Conservation (phyloP, 2,888 invertebrate species). For the Zaprionus lineosus region DNA sequence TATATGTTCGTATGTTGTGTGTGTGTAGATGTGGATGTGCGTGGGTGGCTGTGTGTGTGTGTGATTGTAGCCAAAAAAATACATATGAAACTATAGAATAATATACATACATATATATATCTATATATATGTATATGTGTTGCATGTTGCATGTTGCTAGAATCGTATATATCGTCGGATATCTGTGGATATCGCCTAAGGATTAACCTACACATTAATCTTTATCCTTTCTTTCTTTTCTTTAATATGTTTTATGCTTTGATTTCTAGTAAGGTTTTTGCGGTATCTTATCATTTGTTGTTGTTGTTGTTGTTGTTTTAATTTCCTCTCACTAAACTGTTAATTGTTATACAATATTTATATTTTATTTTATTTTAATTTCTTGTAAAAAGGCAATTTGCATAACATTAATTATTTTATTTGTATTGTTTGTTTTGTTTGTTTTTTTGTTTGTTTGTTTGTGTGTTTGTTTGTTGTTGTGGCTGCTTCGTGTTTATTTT, state of each 20-base stretch:
- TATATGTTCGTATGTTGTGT: slow-evolving; percentile 15
- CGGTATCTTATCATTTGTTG: slow-evolving; percentile 51
- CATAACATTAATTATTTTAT: no score
- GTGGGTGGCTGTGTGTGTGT: slow-evolving; percentile 7
- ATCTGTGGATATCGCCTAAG: no score
- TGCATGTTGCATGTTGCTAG: slow-evolving; percentile 56
- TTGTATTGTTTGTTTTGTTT: slow-evolving; percentile 20
- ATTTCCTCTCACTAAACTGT: slow-evolving; percentile 44
- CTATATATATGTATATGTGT: no score
- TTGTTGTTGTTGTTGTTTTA: slow-evolving; percentile 37
- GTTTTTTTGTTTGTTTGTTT: slow-evolving; percentile 51
- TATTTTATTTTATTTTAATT: slow-evolving; percentile 1
- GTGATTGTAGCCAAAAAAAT: background rate
- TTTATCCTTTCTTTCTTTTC: no score
- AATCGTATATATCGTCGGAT: slow-evolving; percentile 51
- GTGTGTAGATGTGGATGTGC: no score
- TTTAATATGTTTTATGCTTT: slow-evolving; percentile 53
- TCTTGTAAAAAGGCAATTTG: no score
- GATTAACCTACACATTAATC: no score
- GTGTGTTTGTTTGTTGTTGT: slow-evolving; percentile 28
- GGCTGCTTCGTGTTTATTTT: slow-evolving; percentile 38
- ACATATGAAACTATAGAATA: no score
- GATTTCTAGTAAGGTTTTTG: slow-evolving; percentile 74
- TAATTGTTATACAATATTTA: slow-evolving; percentile 26
- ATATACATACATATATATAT: slow-evolving; percentile 47